Percentiles rank a stretch among this genome's conserved stretches.
Evolutionary conservation across 2,113 vertebrate species (phyloP).

Genomic region (Ellobius talpinus): DNA sequence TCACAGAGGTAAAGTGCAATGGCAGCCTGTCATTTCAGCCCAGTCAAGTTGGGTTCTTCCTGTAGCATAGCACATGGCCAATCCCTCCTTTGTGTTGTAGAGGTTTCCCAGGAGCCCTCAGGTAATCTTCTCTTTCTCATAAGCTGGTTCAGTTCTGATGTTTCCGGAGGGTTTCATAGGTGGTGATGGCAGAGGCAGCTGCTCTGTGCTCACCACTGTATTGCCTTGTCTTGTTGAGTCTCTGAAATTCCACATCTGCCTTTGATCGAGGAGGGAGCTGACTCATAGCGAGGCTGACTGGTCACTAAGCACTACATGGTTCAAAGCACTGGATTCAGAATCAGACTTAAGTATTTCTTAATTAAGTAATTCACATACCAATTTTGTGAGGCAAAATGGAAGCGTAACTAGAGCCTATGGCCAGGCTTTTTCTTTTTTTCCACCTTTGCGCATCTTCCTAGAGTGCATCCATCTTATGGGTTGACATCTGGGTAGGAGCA

Average conservation of each 20-base stretch:
- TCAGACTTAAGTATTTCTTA: neutral
- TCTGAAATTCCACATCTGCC: neutral
- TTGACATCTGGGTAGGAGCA: neutral
- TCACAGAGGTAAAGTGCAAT: neutral
- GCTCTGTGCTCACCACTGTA: neutral
- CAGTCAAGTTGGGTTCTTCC: neutral
- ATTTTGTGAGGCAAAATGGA: neutral
- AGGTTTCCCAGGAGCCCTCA: neutral
- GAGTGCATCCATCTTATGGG: neutral
- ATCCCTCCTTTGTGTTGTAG: neutral
- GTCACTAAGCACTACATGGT: neutral
- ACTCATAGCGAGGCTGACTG: neutral
- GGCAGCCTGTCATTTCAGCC: neutral
- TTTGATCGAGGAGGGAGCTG: neutral
- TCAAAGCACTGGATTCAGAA: neutral
- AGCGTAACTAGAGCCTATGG: neutral
- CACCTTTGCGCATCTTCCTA: neutral
- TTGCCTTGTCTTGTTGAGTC: neutral
- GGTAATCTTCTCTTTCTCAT: neutral
- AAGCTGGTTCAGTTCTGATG: neutral
- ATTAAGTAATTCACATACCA: neutral
- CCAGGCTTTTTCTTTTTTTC: neutral
- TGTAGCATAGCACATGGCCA: rapidly evolving
- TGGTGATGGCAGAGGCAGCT: neutral
- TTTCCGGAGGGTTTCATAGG: neutral